Evolutionary conservation across 2,888 invertebrate species (phyloP).

Genomic region (Phoenoteleia sp.): DNA sequence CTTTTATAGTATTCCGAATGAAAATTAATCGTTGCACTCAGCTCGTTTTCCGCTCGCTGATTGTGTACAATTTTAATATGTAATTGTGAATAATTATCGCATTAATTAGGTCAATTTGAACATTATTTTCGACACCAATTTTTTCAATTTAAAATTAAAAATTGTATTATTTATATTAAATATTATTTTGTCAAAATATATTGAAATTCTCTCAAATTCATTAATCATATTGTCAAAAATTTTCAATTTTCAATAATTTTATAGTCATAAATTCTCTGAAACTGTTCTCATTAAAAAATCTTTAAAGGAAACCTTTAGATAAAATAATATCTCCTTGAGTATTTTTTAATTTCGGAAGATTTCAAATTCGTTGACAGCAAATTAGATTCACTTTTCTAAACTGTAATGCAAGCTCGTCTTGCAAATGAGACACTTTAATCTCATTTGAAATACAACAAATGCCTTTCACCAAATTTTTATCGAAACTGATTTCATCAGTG

Average conservation of each 20-base stretch:
- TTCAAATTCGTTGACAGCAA: no score
- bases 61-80: slow-evolving; percentile 41
- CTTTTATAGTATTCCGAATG: slow-evolving; percentile 47
- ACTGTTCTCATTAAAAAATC: no score
- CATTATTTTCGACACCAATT: not conserved
- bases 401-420: not conserved
- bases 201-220: no score
- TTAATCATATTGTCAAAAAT: no score
- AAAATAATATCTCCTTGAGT: no score
- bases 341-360: slow-evolving; percentile 12
- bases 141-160: no score
- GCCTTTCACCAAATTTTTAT: slow-evolving; percentile 49
- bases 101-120: slow-evolving; percentile 42
- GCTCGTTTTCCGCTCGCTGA: slow-evolving; percentile 37
- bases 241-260: no score
- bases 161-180: no score
- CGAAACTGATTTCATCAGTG: slow-evolving; percentile 58
- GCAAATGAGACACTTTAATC: not conserved
- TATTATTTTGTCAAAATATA: no score
- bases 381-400: no score
- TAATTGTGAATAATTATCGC: slow-evolving; percentile 43
- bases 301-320: no score
- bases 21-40: slow-evolving; percentile 50
- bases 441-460: slow-evolving; percentile 50
- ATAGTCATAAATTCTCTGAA: no score